A percentile compares a stretch with the other conserved stretches of the same genome.
phyloP scores from a whole-genome alignment of 1,140 invertebrate species.

The Nasonia vitripennis region DNA sequence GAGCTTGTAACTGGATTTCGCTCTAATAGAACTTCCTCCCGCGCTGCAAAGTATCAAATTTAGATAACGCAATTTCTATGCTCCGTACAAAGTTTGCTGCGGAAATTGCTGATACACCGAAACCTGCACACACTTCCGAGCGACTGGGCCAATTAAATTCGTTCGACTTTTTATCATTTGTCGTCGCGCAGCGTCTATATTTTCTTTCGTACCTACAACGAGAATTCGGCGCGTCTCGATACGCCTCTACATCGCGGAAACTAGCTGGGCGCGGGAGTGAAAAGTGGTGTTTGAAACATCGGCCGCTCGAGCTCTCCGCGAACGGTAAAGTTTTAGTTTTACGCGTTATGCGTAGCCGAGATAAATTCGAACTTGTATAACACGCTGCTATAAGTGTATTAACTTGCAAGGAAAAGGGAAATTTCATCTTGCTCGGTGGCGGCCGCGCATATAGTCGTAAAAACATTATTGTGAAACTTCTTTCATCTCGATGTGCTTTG shows the following conservation, averaged over 20 bases:
- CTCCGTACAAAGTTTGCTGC: background rate
- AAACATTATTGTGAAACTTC: slow-evolving; percentile 20
- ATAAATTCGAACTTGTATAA: slow-evolving; percentile 7
- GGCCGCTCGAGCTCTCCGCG: background rate
- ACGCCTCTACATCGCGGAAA: too few species aligned
- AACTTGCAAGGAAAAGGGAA: background rate
- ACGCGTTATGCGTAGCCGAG: background rate
- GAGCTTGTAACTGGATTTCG: slow-evolving; percentile 17
- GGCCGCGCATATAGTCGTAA: background rate
- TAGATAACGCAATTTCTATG: slow-evolving; percentile 50
- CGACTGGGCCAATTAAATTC: background rate
- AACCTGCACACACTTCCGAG: background rate
- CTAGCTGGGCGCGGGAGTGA: background rate
- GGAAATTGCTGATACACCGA: slow-evolving; percentile 11
- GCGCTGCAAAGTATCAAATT: slow-evolving; percentile 48
- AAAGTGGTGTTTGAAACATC: slow-evolving; percentile 2
- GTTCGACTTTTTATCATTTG: too few species aligned
- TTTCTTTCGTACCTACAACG: too few species aligned
- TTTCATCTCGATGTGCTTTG: slow-evolving; percentile 1
- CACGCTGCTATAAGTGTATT: background rate
- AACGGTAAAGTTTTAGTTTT: slow-evolving; percentile 4
- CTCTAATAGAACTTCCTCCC: slow-evolving; percentile 5
- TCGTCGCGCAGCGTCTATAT: too few species aligned
- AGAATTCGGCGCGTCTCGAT: too few species aligned
- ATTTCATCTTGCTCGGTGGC: background rate